phyloP scores from a whole-genome alignment of 2,888 invertebrate species.

The Melieria crassipennis region DNA sequence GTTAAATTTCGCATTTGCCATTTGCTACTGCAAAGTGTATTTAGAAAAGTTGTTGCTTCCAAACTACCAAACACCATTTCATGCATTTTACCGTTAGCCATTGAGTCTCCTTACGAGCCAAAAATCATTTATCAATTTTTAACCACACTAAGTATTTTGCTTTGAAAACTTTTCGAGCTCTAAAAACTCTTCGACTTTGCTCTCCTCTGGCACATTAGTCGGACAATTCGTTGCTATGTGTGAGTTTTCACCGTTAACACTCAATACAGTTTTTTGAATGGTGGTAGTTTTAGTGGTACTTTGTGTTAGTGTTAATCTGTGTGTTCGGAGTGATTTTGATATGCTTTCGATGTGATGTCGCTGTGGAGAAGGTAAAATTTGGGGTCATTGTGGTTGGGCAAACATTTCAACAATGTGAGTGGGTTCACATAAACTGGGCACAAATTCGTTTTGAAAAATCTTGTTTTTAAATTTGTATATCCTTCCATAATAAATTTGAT shows the following conservation, averaged over 20 bases:
- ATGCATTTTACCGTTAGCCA: slow-evolving; percentile 29
- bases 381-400: no score
- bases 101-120: no score
- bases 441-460: no score
- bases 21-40: not conserved
- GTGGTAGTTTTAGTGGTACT: slow-evolving; percentile 6
- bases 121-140: no score
- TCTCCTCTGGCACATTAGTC: slow-evolving; percentile 45
- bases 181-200: not conserved
- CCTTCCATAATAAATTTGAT: no score
- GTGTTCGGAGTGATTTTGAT: not conserved
- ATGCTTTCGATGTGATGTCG: slow-evolving; percentile 7
- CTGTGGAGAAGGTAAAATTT: no score
- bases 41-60: not conserved
- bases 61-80: slow-evolving; percentile 35
- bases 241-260: slow-evolving; percentile 49
- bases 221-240: slow-evolving; percentile 59
- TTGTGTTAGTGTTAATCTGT: slow-evolving; percentile 20
- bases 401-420: no score
- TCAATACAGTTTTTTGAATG: not conserved
- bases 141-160: no score
- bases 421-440: no score
- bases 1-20: not conserved
- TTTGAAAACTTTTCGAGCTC: not conserved
- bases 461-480: no score